Evolutionary conservation across 2,113 vertebrate species (phyloP).

Genomic region (Dicerorhinus sumatrensis): DNA sequence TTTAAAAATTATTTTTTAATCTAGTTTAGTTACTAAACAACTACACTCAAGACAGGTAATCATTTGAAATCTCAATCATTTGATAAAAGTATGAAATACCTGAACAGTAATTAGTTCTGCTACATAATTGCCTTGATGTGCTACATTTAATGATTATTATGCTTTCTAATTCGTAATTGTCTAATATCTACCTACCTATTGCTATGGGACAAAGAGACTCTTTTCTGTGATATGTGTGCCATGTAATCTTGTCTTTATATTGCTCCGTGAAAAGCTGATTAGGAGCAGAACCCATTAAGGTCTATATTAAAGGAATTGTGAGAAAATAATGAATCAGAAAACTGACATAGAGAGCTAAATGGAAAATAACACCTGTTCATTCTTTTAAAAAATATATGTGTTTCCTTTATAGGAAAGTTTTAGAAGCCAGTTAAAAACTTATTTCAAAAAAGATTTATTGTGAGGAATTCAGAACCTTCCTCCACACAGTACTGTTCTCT

Average conservation of each 20-base stretch:
- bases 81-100: constrained; percentile 50
- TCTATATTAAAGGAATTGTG: constrained; percentile 55
- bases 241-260: constrained; percentile 14
- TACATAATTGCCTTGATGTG: constrained; percentile 50
- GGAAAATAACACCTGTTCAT: constrained; percentile 40
- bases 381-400: constrained; percentile 33
- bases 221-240: constrained; percentile 36
- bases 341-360: constrained; percentile 20
- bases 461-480: constrained; percentile 7
- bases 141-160: constrained; percentile 57
- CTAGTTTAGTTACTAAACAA: constrained; percentile 55
- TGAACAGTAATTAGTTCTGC: constrained; percentile 66
- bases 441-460: not conserved
- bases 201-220: constrained; percentile 49
- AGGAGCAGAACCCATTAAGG: constrained; percentile 43
- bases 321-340: constrained; percentile 63
- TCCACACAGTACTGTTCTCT: not conserved
- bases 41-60: constrained; percentile 47
- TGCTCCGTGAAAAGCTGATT: constrained; percentile 61
- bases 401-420: not conserved
- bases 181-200: constrained; percentile 44
- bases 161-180: constrained; percentile 58
- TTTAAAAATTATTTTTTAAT: constrained; percentile 42
- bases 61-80: constrained; percentile 54
- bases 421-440: constrained; percentile 47